A percentile compares a stretch with the other conserved stretches of the same genome.
Conservation (phyloP, 2,113 vertebrate genomes). For the Copsychus sechellarum region DNA sequence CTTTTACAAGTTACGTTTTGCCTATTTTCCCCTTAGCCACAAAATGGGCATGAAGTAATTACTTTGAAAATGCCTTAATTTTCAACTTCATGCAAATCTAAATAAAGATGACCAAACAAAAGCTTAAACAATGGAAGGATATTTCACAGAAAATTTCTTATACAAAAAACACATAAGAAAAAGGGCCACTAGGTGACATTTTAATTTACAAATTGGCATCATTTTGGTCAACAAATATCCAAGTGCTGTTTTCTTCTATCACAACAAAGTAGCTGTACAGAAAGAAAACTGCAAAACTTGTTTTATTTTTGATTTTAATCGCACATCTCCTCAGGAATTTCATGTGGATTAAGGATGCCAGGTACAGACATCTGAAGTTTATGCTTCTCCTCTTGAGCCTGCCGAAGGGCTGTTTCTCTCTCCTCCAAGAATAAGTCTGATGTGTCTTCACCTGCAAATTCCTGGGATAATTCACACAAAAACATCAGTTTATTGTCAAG, state of each 20-base stretch:
- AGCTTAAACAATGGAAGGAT: constrained; percentile 88
- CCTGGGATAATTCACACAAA: constrained; percentile 70
- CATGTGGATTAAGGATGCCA: constrained; percentile 96
- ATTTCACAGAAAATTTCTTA: constrained; percentile 89
- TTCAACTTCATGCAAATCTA: constrained; percentile 88
- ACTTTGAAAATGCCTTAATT: constrained; percentile 84
- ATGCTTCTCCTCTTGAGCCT: constrained; percentile 97
- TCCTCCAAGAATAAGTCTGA: constrained; percentile 96
- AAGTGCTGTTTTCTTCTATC: constrained; percentile 80
- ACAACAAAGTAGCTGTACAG: constrained; percentile 76
- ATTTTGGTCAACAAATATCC: constrained; percentile 95
- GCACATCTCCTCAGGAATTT: constrained; percentile 98
- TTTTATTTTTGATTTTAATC: constrained; percentile 80
- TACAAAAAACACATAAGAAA: constrained; percentile 97
- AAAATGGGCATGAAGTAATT: constrained; percentile 83
- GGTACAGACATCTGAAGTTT: constrained; percentile 97
- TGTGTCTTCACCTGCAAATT: constrained; percentile 96
- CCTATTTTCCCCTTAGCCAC: constrained; percentile 78
- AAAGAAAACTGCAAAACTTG: constrained; percentile 74
- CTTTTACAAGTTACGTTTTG: constrained; percentile 80
- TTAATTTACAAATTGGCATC: constrained; percentile 97
- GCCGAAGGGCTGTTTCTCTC: constrained; percentile 89
- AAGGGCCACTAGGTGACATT: constrained; percentile 95
- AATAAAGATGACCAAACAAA: constrained; percentile 85
- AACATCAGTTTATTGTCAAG: background rate